These are phyloP conservation scores for Nesidiocoris tenuis DNA, from an alignment of 2,888 invertebrate species.

Conservation along the genomic window DNA sequence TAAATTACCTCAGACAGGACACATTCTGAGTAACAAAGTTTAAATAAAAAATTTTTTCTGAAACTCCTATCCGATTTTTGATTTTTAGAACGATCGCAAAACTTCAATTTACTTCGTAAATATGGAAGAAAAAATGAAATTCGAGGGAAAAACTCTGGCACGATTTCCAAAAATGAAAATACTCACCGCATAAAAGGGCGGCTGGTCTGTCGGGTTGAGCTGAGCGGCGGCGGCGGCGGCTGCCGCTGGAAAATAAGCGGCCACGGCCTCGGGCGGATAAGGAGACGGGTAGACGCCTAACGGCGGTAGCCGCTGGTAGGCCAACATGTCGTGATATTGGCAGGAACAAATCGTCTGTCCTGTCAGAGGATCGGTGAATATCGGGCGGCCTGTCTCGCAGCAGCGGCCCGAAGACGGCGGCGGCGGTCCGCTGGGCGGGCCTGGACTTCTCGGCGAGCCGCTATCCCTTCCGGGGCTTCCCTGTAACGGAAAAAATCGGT, in stretches of 20 bases:
- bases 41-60: too few species aligned
- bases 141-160: too few species aligned
- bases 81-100: too few species aligned
- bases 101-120: too few species aligned
- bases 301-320: constrained; percentile 69
- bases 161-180: too few species aligned
- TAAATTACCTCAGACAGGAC: too few species aligned
- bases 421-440: constrained; percentile 52
- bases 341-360: constrained; percentile 88
- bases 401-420: constrained; percentile 60
- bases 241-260: constrained; percentile 80
- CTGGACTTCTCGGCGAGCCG: constrained; percentile 57
- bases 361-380: constrained; percentile 85
- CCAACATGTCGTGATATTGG: constrained; percentile 78
- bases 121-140: too few species aligned
- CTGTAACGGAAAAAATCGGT: too few species aligned
- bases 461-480: constrained; percentile 47
- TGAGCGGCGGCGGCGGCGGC: constrained; percentile 84
- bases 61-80: too few species aligned
- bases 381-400: constrained; percentile 88
- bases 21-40: too few species aligned
- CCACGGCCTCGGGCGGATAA: constrained; percentile 73
- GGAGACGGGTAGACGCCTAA: constrained; percentile 52
- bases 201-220: constrained; percentile 78
- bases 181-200: constrained; percentile 80